Evolutionary conservation across 2,888 invertebrate genomes (phyloP), one percentile per base, ranked within the genome.

Genomic region (Tyria jacobaeae): DNA sequence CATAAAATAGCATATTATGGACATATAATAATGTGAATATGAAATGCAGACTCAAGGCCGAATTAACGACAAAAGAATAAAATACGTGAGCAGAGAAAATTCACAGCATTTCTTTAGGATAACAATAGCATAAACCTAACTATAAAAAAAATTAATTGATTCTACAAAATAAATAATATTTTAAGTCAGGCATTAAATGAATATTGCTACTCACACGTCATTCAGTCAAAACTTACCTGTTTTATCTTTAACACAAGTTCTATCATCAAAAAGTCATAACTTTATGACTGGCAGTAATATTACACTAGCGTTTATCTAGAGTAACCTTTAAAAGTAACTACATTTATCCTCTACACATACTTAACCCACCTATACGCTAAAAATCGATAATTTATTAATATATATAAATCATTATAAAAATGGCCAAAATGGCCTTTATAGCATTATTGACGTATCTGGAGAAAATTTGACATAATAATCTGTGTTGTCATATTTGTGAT

Each of bases 201-300:
- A 59, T 80, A 76, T 72, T 70, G 71, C 34, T 31, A 80, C 77
- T 84, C 80, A 90, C 89, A 91, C 91, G 91, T 91, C 91, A 91
- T 85, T 82, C 80, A 76, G 71, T 83, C 77, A 78, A 84, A 87
- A 88, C 89, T 88, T 78, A 91, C 90, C 83, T 70, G 80, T 64
- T 9, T 68, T 62, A 71, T 66, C 66, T 60, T 41, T 60, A 74
- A 71, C 78, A 69, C 70, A 71, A 75, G 70, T 75, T 77, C 66
- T 78, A 78, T 75, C 76, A 82, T 72, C 70, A 67, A 77, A 69
- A 73, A 77, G 73, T 80, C 77, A 81, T 79, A 82, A 83, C 75
- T 64, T 75, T 62, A 68, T 77, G 69, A 78, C 67, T 65, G 59
- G 68, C 69, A 67, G 67, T 71, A 68, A 66, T 67, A 64, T 60